A percentile compares a stretch with the other conserved stretches of the same genome.
Evolutionary conservation across 2,888 invertebrate genomes (phyloP).

Genomic region (Tromatobia lineatoria): DNA sequence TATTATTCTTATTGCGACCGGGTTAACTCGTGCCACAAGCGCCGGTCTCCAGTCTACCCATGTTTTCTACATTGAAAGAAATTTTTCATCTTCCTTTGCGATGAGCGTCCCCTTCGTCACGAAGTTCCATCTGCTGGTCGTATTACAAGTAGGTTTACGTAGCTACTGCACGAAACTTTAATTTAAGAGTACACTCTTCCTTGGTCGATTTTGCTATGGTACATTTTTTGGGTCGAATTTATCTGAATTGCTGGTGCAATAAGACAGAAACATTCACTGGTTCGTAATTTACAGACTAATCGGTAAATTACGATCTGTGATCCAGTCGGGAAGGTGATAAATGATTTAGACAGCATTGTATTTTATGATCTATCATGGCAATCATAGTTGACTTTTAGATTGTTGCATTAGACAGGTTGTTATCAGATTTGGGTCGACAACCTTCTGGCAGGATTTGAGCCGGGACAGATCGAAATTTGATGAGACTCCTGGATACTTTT

Average conservation of each 20-base stretch:
- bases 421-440: too few relatives aligned
- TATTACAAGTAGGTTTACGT: neutral
- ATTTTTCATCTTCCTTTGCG: slow-evolving; percentile 6
- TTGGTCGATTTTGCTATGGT: slow-evolving; percentile 31
- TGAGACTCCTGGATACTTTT: too few relatives aligned
- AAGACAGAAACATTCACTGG: neutral
- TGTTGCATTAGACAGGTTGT: too few relatives aligned
- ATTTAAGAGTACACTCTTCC: neutral
- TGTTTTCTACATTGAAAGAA: slow-evolving; percentile 19
- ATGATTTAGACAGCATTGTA: neutral
- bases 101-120: neutral
- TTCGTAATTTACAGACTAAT: slow-evolving; percentile 42
- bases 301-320: too few relatives aligned
- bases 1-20: slow-evolving; percentile 44
- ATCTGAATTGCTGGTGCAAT: slow-evolving; percentile 12
- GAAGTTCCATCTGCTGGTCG: neutral
- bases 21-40: slow-evolving; percentile 35
- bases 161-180: neutral
- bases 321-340: neutral
- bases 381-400: too few relatives aligned
- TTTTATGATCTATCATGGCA: slow-evolving; percentile 26
- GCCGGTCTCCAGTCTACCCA: neutral
- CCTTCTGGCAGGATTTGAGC: too few relatives aligned
- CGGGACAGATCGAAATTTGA: too few relatives aligned
- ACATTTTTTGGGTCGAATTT: slow-evolving; percentile 17